Evolutionary conservation across 2,797 vertebrate species (phyloP), one percentile per base, ranked within the genome.

Genomic region (Rhynchotus rufescens): DNA sequence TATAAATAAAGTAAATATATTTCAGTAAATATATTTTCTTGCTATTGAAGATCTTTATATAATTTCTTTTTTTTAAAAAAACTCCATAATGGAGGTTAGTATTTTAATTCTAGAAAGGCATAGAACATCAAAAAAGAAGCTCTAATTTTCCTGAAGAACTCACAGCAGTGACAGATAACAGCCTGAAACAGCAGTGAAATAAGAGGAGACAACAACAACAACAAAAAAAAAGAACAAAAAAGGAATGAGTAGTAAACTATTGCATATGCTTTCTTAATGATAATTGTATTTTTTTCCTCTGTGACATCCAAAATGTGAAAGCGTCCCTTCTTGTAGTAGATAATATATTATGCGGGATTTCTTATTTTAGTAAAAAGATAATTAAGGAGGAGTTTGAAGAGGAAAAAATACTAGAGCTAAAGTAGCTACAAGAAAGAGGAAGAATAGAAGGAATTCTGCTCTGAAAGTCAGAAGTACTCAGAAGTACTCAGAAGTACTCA

Each of bases 81-180:
- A 84, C 15, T 44, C 42, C 1, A 0, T 60, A 8, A 22, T 7
- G 19, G 17, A 1, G 2, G 2, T 44, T 51, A 8, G 9, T 81
- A 12, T 65, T 82, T 8, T 47, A 38, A 34, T 47, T 8, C 19
- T 30, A 82, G 36, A 80, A 79, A 49, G 3, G 2, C 5, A 60
- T 60, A 12, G 32, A 16, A 54, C 28, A 65, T 28, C 1, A 7
- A 25, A 64, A 66, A 66, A 25, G 11, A 73, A n/a, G 3, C 5
- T 40, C 51, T 61, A 20, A 1, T 0, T 8, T 56, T 67, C 80
- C 28, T 65, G 0, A 71, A 81, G 22, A 67, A 56, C 0, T 84
- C 56, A 64, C 4, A 38, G 26, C 25, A 30, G 16, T 79, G 44
- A 4, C 4, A 81, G 15, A 65, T 38, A 65, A 42, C 36, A 36